These are phyloP conservation scores for Yoshiicerus persimilis DNA, from an alignment of 1,140 invertebrate genomes.

Conservation along the genomic window DNA sequence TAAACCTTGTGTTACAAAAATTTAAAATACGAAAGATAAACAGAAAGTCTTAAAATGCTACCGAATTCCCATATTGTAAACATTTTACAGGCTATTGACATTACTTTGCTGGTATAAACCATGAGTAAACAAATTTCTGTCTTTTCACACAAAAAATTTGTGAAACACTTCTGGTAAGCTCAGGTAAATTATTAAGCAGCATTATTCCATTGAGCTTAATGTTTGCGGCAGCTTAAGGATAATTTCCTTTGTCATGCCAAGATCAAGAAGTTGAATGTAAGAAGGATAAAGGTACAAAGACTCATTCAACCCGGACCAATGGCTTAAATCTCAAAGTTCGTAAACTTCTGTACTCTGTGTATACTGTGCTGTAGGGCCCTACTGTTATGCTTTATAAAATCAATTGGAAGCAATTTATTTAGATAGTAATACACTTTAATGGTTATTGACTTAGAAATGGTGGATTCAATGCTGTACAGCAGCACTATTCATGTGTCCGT, in stretches of 20 bases:
- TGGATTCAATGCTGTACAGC: neutral
- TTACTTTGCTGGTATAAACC: neutral
- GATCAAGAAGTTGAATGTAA: neutral
- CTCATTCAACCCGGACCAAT: neutral
- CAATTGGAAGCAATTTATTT: neutral
- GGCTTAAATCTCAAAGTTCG: neutral
- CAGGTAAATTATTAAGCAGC: too few species aligned
- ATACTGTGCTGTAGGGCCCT: neutral
- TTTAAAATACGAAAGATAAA: too few species aligned
- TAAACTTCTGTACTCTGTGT: neutral
- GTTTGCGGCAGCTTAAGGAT: neutral
- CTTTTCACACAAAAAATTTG: too few species aligned
- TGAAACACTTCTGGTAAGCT: too few species aligned
- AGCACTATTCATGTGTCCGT: neutral
- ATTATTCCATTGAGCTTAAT: neutral
- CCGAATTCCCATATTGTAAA: too few species aligned
- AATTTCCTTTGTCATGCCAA: neutral
- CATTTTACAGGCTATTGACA: neutral
- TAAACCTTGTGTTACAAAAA: too few species aligned
- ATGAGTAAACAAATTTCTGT: too few species aligned
- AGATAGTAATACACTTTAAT: neutral
- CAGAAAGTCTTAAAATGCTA: too few species aligned
- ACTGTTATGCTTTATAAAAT: neutral
- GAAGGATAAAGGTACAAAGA: neutral
- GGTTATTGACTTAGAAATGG: neutral